These are phyloP conservation scores for Ammospiza caudacuta DNA, from an alignment of 2,113 vertebrate genomes.

Conservation along the genomic window DNA sequence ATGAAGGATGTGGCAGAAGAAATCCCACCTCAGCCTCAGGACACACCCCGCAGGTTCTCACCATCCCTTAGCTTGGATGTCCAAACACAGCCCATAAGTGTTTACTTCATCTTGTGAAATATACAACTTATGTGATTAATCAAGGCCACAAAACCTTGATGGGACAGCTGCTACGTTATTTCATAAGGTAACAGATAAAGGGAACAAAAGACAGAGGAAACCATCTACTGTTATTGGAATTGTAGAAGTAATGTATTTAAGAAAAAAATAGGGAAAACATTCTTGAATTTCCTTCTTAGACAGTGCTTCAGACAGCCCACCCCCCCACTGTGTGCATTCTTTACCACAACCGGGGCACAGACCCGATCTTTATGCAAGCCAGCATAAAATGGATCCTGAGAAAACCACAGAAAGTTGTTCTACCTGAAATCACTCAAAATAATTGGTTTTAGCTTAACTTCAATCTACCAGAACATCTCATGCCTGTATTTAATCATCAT, in stretches of 20 bases:
- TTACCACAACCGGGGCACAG: background rate
- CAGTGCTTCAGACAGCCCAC: background rate
- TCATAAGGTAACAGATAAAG: background rate
- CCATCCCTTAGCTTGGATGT: background rate
- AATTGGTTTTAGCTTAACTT: background rate
- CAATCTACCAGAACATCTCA: background rate
- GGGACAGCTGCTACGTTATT: background rate
- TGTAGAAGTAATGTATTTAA: background rate
- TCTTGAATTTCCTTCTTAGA: background rate
- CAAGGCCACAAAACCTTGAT: background rate
- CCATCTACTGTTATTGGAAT: background rate
- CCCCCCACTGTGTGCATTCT: background rate
- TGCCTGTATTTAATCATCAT: background rate
- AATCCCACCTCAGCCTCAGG: background rate
- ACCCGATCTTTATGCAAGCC: background rate
- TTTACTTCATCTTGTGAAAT: background rate
- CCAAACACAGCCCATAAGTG: background rate
- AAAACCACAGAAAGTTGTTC: background rate
- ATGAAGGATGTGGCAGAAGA: background rate
- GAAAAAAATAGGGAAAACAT: background rate
- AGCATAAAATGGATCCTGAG: fast-evolving
- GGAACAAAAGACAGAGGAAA: background rate
- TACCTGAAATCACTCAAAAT: background rate
- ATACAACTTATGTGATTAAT: background rate
- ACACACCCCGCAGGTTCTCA: background rate